Percentiles rank a stretch among this genome's conserved stretches.
Conservation (phyloP, 2,888 invertebrate species). For the Apotomis betuletana region DNA sequence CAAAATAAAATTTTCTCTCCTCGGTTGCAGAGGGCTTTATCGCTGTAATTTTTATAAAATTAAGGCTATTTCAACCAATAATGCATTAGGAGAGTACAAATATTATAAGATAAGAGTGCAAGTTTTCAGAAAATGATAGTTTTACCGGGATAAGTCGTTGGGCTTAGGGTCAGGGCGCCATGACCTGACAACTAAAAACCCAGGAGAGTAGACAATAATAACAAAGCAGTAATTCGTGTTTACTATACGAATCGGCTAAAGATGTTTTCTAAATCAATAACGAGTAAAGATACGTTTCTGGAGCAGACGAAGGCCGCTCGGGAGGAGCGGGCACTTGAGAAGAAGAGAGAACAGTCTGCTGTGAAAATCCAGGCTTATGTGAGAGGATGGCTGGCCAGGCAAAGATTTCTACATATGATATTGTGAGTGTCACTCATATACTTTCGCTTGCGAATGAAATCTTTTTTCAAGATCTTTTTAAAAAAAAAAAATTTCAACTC, state of each 20-base stretch:
- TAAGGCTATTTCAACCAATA: slow-evolving; percentile 2
- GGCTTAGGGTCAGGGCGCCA: slow-evolving; percentile 48
- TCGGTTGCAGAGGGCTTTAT: slow-evolving; percentile 19
- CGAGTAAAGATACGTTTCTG: slow-evolving; percentile 90
- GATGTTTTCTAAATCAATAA: slow-evolving; percentile 75
- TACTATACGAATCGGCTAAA: slow-evolving; percentile 51
- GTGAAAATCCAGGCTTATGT: slow-evolving; percentile 89
- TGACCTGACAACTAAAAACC: slow-evolving; percentile 59
- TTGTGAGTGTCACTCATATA: slow-evolving; percentile 83
- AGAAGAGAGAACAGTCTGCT: slow-evolving; percentile 89
- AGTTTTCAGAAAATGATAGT: slow-evolving; percentile 43
- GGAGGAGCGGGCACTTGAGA: slow-evolving; percentile 94
- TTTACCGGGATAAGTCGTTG: slow-evolving; percentile 39
- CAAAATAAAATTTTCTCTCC: slow-evolving; percentile 39
- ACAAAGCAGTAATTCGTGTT: slow-evolving; percentile 62
- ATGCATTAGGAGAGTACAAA: slow-evolving; percentile 31
- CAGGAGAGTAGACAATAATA: slow-evolving; percentile 54
- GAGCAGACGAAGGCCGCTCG: slow-evolving; percentile 96
- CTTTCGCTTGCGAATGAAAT: too few relatives aligned
- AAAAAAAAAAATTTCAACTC: too few relatives aligned
- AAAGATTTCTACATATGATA: slow-evolving; percentile 84
- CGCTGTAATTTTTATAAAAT: slow-evolving; percentile 35
- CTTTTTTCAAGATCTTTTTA: too few relatives aligned
- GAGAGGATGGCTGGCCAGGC: slow-evolving; percentile 89
- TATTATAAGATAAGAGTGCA: slow-evolving; percentile 32